phyloP scores from a whole-genome alignment of 2,113 vertebrate species.

The Spilogale gracilis region DNA sequence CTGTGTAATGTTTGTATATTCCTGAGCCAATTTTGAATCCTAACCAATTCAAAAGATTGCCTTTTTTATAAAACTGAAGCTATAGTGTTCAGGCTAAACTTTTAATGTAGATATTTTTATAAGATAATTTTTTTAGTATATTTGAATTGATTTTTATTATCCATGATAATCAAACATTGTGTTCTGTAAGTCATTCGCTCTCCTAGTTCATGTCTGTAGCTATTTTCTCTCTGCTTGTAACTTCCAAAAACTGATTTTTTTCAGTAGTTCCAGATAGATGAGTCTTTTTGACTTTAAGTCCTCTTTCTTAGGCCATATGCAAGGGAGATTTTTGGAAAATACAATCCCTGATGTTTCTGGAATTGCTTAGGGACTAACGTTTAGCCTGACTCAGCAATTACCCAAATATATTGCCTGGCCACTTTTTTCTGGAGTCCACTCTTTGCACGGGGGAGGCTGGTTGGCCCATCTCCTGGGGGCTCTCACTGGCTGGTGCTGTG shows the following conservation, averaged over 20 bases:
- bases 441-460: background rate
- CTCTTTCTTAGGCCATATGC: conserved; percentile 16
- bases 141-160: conserved; percentile 87
- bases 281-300: background rate
- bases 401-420: background rate
- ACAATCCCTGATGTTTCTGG: conserved; percentile 41
- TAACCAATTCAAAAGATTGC: conserved; percentile 86
- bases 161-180: conserved; percentile 60
- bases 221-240: conserved; percentile 41
- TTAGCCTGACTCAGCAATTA: background rate
- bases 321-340: conserved; percentile 48
- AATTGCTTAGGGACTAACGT: conserved; percentile 64
- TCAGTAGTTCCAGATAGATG: conserved; percentile 44
- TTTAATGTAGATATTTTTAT: conserved; percentile 90
- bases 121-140: conserved; percentile 85
- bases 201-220: conserved; percentile 50
- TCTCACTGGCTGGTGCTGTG: background rate
- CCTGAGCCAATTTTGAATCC: too few relatives aligned
- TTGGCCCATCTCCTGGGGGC: background rate
- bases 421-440: background rate
- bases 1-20: conserved; percentile 84
- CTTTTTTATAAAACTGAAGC: conserved; percentile 89
- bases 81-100: conserved; percentile 85
- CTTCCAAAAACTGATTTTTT: conserved; percentile 27
- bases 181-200: conserved; percentile 56